Conservation (phyloP, 1,140 invertebrate genomes). For the Danaus melanippus region DNA sequence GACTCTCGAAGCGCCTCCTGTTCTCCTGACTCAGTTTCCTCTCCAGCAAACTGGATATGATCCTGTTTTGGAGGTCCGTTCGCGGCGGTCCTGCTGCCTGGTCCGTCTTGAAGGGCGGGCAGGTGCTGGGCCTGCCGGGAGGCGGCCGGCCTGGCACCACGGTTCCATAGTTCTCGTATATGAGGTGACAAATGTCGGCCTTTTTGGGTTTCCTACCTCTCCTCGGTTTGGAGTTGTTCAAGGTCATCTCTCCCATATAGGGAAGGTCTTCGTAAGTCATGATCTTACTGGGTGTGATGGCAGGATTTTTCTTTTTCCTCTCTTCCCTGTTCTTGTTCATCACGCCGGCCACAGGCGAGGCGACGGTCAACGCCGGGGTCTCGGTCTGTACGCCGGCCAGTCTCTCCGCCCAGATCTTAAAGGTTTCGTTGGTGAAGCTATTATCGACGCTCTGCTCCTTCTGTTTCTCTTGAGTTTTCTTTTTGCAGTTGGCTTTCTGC, state of each 20-base stretch:
- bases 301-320: conserved; percentile 50
- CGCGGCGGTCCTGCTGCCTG: conserved; percentile 31
- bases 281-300: conserved; percentile 69
- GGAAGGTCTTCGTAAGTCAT: conserved; percentile 87
- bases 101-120: conserved; percentile 28
- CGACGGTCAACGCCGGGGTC: conserved; percentile 36
- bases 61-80: conserved; percentile 80
- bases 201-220: conserved; percentile 90
- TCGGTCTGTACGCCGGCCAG: conserved; percentile 79
- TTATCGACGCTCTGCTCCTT: conserved; percentile 48
- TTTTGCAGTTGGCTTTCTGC: conserved; percentile 60
- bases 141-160: conserved; percentile 83
- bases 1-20: conserved; percentile 55
- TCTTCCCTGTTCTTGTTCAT: conserved; percentile 43
- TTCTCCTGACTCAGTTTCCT: conserved; percentile 78
- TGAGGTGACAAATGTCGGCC: conserved; percentile 91
- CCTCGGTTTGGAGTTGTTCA: conserved; percentile 87
- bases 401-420: conserved; percentile 81
- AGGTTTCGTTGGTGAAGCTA: conserved; percentile 73
- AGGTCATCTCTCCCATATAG: conserved; percentile 91
- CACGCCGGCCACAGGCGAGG: conserved; percentile 33
- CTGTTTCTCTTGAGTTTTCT: conserved; percentile 50
- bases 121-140: conserved; percentile 44
- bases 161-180: conserved; percentile 91
- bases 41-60: conserved; percentile 79